Percentiles rank a stretch among this genome's conserved stretches.
Conservation (phyloP, 2,888 invertebrate genomes). For the Tenthredo distinguenda region DNA sequence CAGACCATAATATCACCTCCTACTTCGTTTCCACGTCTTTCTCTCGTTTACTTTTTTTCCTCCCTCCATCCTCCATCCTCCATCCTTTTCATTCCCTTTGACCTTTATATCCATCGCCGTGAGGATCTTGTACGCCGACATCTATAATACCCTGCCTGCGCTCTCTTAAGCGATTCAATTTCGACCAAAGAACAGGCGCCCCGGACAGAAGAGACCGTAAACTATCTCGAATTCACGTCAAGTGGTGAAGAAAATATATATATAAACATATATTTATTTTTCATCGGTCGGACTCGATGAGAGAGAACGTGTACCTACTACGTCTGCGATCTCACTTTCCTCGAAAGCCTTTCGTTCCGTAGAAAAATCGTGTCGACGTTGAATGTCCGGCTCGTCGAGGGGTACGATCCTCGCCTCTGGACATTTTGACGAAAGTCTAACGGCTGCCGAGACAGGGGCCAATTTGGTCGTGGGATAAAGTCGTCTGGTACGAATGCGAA, state of each 20-base stretch:
- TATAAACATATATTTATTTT: not conserved
- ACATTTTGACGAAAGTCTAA: not conserved
- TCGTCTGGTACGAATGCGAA: not conserved
- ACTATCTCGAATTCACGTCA: not conserved
- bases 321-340: not conserved
- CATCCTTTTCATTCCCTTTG: not conserved
- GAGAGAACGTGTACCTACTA: not conserved
- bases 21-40: constrained; percentile 4
- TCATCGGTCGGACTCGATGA: not conserved
- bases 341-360: not conserved
- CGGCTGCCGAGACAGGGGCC: not conserved
- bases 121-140: not conserved
- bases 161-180: not conserved
- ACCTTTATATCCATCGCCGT: not conserved
- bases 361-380: not conserved
- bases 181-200: not conserved
- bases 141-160: not conserved
- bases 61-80: not conserved
- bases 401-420: not conserved
- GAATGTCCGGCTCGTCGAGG: not conserved
- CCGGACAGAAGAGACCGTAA: not conserved
- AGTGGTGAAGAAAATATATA: not conserved
- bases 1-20: not conserved
- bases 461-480: not conserved
- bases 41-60: not conserved